These are phyloP conservation scores for Aculops lycopersici DNA, from an alignment of 1,140 invertebrate genomes.

Conservation along the genomic window DNA sequence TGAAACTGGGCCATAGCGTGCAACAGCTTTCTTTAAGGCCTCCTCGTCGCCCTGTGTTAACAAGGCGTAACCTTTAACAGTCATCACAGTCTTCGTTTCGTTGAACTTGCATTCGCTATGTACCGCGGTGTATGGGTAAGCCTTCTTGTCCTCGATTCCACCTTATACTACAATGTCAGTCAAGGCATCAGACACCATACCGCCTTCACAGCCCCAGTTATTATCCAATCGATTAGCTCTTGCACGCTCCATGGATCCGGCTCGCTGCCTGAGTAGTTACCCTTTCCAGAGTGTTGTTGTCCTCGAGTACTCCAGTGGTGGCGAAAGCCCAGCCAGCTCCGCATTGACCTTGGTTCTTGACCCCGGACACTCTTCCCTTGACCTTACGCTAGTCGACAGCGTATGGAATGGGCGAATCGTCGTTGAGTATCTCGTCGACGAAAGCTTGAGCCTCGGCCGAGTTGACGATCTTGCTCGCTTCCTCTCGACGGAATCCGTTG, in stretches of 20 bases:
- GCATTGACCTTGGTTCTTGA: conserved; percentile 48
- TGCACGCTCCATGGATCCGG: conserved; percentile 13
- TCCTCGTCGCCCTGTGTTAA: conserved; percentile 17
- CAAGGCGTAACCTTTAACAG: conserved; percentile 14
- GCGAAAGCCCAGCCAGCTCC: conserved; percentile 32
- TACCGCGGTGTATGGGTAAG: not conserved
- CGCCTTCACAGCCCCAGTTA: conserved; percentile 18
- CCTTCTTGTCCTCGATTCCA: not conserved
- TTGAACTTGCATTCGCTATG: not conserved
- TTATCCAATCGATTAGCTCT: conserved; percentile 18
- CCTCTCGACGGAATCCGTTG: too few species aligned
- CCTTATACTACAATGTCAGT: conserved; percentile 14
- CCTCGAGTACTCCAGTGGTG: too few species aligned
- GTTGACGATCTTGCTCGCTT: too few species aligned
- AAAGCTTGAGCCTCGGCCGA: too few species aligned
- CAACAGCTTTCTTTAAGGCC: conserved; percentile 14
- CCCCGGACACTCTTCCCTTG: conserved; percentile 30
- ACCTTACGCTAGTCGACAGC: conserved; percentile 48
- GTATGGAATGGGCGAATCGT: conserved; percentile 25
- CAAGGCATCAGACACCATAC: conserved; percentile 18
- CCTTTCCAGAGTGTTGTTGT: not conserved
- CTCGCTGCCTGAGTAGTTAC: not conserved
- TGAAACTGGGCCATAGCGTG: conserved; percentile 10
- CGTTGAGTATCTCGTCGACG: too few species aligned
- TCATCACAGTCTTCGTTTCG: not conserved